Percentiles rank a stretch among this genome's conserved stretches.
These are phyloP conservation scores for Bradypodion ventrale DNA, from an alignment of 2,797 vertebrate genomes.

Conservation along the genomic window DNA sequence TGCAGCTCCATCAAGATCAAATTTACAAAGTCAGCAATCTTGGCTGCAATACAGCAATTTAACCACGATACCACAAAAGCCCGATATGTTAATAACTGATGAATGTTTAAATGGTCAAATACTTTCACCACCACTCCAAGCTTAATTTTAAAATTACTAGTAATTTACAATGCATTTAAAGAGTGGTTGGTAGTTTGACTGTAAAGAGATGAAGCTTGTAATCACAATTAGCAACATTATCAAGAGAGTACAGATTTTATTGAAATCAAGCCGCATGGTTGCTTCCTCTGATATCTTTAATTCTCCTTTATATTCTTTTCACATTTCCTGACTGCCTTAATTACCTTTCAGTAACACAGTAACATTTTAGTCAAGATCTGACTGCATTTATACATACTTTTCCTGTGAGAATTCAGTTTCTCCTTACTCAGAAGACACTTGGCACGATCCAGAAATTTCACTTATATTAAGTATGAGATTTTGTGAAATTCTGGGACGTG, in stretches of 20 bases:
- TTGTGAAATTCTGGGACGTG: neutral
- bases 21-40: no score
- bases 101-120: no score
- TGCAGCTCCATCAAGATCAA: no score
- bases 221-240: neutral
- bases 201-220: no score
- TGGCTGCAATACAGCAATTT: no score
- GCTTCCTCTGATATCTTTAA: conserved; percentile 6
- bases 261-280: conserved; percentile 37
- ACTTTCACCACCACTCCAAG: no score
- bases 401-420: conserved; percentile 26
- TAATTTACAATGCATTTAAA: no score
- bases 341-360: conserved; percentile 32
- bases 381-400: conserved; percentile 26
- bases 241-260: conserved; percentile 34
- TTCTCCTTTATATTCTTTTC: conserved; percentile 29
- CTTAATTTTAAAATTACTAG: no score
- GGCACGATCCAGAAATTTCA: neutral
- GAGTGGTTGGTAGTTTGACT: no score
- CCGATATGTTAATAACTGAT: no score
- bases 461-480: neutral
- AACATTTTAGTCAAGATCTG: conserved; percentile 18
- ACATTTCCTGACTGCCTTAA: conserved; percentile 43
- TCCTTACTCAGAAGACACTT: conserved; percentile 30
- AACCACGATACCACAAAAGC: no score